Conservation (phyloP, 2,888 invertebrate species). For the Scaeva pyrastri region DNA sequence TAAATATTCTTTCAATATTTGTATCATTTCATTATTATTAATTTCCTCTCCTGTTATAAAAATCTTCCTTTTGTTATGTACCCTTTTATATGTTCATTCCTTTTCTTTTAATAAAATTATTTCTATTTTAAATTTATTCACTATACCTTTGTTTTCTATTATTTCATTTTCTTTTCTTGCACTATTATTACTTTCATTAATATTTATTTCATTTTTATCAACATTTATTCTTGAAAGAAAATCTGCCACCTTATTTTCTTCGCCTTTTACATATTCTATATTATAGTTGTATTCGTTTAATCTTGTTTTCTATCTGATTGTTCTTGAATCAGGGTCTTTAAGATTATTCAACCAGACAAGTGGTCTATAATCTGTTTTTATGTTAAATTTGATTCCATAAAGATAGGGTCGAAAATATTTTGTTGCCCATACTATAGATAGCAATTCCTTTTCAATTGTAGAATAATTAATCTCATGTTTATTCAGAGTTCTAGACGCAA, state of each 20-base stretch:
- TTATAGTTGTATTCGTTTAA: constrained; percentile 1
- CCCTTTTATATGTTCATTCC: not conserved
- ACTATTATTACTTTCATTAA: not conserved
- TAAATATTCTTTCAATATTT: constrained; percentile 9
- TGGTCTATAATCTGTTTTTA: no score
- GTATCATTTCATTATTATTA: not conserved
- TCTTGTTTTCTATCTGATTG: not conserved
- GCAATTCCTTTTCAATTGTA: no score
- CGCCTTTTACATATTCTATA: not conserved
- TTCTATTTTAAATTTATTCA: no score
- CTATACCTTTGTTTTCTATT: no score
- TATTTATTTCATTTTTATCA: constrained; percentile 2
- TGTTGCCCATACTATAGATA: no score
- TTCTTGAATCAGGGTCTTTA: no score
- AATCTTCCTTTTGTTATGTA: not conserved
- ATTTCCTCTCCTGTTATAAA: not conserved
- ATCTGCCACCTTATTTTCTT: not conserved
- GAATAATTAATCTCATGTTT: constrained; percentile 23
- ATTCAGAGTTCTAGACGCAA: constrained; percentile 17
- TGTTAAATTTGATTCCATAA: no score
- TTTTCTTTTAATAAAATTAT: not conserved
- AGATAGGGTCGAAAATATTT: no score
- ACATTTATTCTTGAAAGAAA: not conserved
- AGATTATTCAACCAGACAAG: no score
- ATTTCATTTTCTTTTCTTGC: no score